Base-by-base conservation (phyloP, 2,888 invertebrate genomes). In the Erpobdella octoculata region DNA sequence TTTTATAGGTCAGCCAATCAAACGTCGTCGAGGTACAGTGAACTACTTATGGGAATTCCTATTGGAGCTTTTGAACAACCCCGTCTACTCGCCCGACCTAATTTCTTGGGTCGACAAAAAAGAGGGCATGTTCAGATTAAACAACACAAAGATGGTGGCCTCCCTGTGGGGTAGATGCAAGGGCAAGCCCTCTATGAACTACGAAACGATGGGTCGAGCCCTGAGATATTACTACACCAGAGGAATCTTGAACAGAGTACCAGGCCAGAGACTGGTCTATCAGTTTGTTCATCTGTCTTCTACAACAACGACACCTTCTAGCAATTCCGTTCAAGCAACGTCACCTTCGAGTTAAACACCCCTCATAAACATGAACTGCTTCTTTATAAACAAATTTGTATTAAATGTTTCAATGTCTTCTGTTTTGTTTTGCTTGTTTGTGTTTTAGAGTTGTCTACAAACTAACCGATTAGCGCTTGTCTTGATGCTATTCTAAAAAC, bases 11-110 rank as follows among this genome's bases (percentile, higher is more conserved):
- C 53, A 53, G 28, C 53, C 53, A 21, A 53, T 28, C 21, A 53
- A 28, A 53, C 53, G 53, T 12, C 21, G 53, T 21, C 53, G 53
- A n/a, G 53, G 53, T 28, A 36, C 66, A 18, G n/a, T 36, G 15
- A 59, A 38, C 21, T 70, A 69, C 33, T 48, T 72, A 15, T 72
- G 72, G 72, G 69, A 72, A 53, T 72, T 72, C 48, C 61, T 72
- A 8, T 28, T 72, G 58, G 69, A 72, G 12, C 38, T 69, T 5
- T 35, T 72, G 21, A 59, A 69, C n/a, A 66, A 72, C 38, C 61
- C 66, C 6, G 12, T 25, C 8, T 69, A 53, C 38, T 38, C 31
- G 12, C 67, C 67, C 2, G 21, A 38, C 41, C 35, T 61, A 25
- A 53, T 72, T 28, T 25, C 37, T n/a, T 72, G 72, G 72, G 69